A percentile compares a stretch with the other conserved stretches of the same genome.
phyloP scores from a whole-genome alignment of 2,888 invertebrate genomes.

The Synergus itoensis region DNA sequence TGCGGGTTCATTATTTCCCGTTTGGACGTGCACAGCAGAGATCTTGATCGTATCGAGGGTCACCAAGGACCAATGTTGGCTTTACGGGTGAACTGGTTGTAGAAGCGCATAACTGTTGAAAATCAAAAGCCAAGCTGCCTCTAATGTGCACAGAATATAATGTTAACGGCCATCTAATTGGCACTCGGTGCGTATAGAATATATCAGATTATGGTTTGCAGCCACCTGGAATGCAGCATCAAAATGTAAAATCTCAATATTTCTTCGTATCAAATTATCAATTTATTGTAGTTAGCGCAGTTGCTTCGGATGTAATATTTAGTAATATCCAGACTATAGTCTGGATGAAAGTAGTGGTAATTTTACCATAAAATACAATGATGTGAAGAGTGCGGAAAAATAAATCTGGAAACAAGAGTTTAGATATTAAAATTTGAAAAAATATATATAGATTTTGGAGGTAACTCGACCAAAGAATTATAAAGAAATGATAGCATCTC shows the following conservation, averaged over 20 bases:
- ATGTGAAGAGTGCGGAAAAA: too few relatives aligned
- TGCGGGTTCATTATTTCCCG: conserved; percentile 73
- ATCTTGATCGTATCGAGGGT: conserved; percentile 65
- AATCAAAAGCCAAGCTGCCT: conserved; percentile 48
- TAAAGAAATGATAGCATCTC: background rate
- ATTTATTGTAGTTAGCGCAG: too few relatives aligned
- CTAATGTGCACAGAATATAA: conserved; percentile 57
- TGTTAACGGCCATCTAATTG: conserved; percentile 72
- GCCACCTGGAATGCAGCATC: conserved; percentile 6
- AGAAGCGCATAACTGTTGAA: conserved; percentile 50
- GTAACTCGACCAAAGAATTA: background rate
- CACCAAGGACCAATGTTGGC: conserved; percentile 50
- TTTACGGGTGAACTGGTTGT: conserved; percentile 48
- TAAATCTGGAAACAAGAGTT: too few relatives aligned
- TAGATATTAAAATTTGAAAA: too few relatives aligned
- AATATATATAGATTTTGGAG: background rate
- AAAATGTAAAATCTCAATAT: background rate
- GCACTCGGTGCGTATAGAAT: conserved; percentile 60
- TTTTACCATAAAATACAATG: too few relatives aligned
- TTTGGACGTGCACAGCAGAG: conserved; percentile 63
- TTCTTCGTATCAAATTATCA: too few relatives aligned
- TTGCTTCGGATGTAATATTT: too few relatives aligned
- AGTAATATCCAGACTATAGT: too few relatives aligned
- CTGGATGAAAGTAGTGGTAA: too few relatives aligned
- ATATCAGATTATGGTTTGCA: background rate